Evolutionary conservation across 2,113 vertebrate genomes (phyloP), one percentile per base, ranked within the genome.

Genomic region (Maccullochella peelii): DNA sequence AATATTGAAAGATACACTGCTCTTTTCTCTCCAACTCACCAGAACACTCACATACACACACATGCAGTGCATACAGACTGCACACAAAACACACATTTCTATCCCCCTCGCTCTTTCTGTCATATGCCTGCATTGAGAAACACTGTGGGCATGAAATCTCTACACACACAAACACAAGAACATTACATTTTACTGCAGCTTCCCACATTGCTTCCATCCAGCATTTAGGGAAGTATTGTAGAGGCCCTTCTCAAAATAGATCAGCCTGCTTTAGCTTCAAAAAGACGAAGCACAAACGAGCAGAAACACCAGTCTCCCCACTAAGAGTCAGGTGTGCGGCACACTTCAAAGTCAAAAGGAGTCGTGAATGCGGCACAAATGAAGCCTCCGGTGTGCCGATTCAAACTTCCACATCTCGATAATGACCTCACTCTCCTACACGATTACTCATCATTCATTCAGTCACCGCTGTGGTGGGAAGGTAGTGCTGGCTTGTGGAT

Each of bases 341-440:
- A 14, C 84, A 89, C 92, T 92, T 93, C 90, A 91, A 90, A 93
- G 91, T 94, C 86, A 93, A 94, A 92, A 84, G 82, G 83, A 77
- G 73, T 30, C 5, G 5, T 91, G 92, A 89, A 92, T 91, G 87
- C 49, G 0, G 72, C 84, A 81, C 90, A 94, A 93, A 94, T 89
- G 88, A 91, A 82, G 86, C 85, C 88, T 86, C 87, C 85, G 84
- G 87, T 72, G 78, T 50, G 85, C 80, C 62, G 7, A 91, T 94
- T 93, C 73, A 88, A 84, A 82, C 74, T 72, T 69, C 78, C 79
- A 76, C 85, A 27, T 77, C 81, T 87, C 79, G 49, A 84, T 94
- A 94, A 94, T 82, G 85, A 91, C 92, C 89, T 90, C 86, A 74
- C 88, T 83, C 86, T 88, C 84, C 79, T 73, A 30, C 79, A 16